Base-by-base conservation (phyloP, 2,797 vertebrate genomes). In the Sebastes taczanowskii region DNA sequence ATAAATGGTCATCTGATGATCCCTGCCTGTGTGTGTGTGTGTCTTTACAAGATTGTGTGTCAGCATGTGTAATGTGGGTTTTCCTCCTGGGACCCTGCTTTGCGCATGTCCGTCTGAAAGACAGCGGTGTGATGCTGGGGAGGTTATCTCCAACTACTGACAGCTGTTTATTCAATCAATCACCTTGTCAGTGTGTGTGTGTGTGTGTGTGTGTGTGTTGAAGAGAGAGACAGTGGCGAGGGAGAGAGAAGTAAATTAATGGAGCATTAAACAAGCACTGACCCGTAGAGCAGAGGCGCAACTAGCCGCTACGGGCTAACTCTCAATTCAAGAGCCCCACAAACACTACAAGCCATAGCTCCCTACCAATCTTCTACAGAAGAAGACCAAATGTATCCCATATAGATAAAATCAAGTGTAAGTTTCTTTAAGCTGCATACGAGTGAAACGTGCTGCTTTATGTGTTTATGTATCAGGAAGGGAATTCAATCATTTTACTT, bases 161-260 rank as follows among this genome's bases (percentile, higher is more conserved):
- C 97, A 98, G 97, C 97, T 96, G 88, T 96, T 97, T 93, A 87
- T 97, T 96, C 96, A 98, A 99, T 99, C 98, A 97, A 99, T 99
- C 98, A 98, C 96, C 46, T 75, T 95, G 97, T 96, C 93, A 95
- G 95, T 94, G 95, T 74, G 78, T 71, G 82, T 60, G 95, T 67
- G 95, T 84, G 46, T 75, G 68, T 61, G 77, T 34, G 46, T 30
- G 46, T 30, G 29, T 30, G 29, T 29, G 29, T 30, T 7, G 6
- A 6, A 18, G 56, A 42, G 95, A 85, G 83, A 94, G 95, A 58
- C 93, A 91, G 92, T 82, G 68, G 95, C 86, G 96, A 96, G 95
- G 95, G 96, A 97, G 95, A 96, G 96, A 86, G 94, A 96, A 98
- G 97, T 97, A 99, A 99, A 99, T 99, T 97, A 99, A 99, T 98